Evolutionary conservation across 1,140 invertebrate species (phyloP), one percentile per base, ranked within the genome.

Genomic region (Agrypnia vestita): DNA sequence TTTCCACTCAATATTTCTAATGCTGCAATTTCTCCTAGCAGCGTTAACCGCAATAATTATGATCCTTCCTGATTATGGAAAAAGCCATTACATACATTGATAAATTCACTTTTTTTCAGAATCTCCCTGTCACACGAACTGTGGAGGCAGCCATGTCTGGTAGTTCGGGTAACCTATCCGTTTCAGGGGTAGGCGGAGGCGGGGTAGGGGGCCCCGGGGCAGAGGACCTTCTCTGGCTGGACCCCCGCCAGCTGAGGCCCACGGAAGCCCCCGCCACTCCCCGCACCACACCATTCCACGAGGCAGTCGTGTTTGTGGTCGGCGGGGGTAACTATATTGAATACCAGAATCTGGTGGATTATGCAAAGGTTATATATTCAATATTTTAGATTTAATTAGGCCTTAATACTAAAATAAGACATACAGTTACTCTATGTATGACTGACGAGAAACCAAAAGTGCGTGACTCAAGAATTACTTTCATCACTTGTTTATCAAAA

Each of bases 251-350:
- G 86, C 71, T 86, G 86, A 3, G 88, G 86, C 84, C 86, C 83
- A 0, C 84, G 84, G n/a, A 85, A 80, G 0, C 84, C 84, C 8
- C 81, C 84, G 11, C 83, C 72, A 83, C 84, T 73, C 83, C 86
- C n/a, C 78, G 84, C 1, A 81, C 85, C 35, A 91, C 93, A 72
- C 92, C 92, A 84, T 96, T 95, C 87, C 93, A 96, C 86, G 97
- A 97, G 86, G 96, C 97, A 12, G 94, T 99, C 83, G 97, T 99
- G 9, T 99, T 99, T 88, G 91, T 99, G 69, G 96, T 99, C 43
- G 98, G 98, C 71, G 98, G 98, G 78, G 98, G 98, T 44, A 99
- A 99, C 91, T 99, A 99, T 86, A 99, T 99, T 84, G 98, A 99
- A 89, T 99, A 99, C 88, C 98, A 99, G 88, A 99, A 99, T 92